Evolutionary conservation across 2,113 vertebrate genomes (phyloP).

Genomic region (Megatriorchis doriae): DNA sequence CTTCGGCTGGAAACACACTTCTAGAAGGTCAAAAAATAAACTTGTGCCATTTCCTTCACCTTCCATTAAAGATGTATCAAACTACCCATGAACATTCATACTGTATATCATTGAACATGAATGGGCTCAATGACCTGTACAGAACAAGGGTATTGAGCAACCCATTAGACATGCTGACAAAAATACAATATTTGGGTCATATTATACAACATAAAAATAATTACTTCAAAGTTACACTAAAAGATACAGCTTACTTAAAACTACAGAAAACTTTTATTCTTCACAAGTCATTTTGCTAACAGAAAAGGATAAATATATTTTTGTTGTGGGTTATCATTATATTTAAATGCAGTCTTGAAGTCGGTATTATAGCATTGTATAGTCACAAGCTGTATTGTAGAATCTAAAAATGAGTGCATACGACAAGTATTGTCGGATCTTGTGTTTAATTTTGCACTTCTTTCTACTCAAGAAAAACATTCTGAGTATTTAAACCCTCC

Average conservation of each 20-base stretch:
- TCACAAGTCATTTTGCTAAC: not conserved
- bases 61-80: constrained; percentile 62
- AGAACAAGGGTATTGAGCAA: constrained; percentile 54
- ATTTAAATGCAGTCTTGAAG: not conserved
- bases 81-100: constrained; percentile 55
- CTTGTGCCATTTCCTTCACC: constrained; percentile 39
- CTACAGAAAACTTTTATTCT: not conserved
- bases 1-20: constrained; percentile 8
- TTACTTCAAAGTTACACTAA: constrained; percentile 48
- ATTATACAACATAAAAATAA: constrained; percentile 63
- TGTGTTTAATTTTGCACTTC: not conserved
- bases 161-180: constrained; percentile 67
- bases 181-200: constrained; percentile 66
- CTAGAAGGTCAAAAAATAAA: constrained; percentile 53
- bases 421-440: not conserved
- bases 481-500: not conserved
- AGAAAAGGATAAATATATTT: not conserved
- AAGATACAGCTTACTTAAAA: constrained; percentile 28
- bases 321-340: not conserved
- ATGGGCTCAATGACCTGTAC: constrained; percentile 57
- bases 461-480: not conserved
- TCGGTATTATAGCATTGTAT: not conserved
- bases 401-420: not conserved
- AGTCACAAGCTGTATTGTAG: not conserved
- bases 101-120: constrained; percentile 33